Evolutionary conservation across 2,888 invertebrate genomes (phyloP).

Genomic region (Micropterix aruncella): DNA sequence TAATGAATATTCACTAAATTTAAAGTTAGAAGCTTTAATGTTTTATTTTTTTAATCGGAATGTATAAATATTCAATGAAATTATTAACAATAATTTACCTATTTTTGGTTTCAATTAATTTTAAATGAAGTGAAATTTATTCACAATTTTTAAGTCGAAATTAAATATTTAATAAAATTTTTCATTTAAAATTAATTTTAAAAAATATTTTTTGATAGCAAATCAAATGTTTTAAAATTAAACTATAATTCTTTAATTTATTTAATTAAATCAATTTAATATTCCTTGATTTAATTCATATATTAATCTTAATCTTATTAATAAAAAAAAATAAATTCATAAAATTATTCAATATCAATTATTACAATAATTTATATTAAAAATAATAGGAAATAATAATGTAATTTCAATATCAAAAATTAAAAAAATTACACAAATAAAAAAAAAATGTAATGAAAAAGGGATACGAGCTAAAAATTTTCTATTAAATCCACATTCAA

Average conservation of each 20-base stretch:
- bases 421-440: slow-evolving; percentile 54
- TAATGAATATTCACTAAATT: no score
- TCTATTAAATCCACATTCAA: no score
- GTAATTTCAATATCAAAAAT: slow-evolving; percentile 63
- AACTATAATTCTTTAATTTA: no score
- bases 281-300: no score
- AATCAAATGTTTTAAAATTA: no score
- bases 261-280: no score
- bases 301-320: no score
- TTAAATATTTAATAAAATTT: slow-evolving; percentile 44
- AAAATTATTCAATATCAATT: slow-evolving; percentile 44
- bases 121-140: slow-evolving; percentile 34
- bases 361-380: no score
- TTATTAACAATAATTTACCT: slow-evolving; percentile 56
- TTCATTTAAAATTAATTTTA: slow-evolving; percentile 36
- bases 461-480: no score
- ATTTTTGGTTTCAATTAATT: slow-evolving; percentile 42
- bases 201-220: no score
- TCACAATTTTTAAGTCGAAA: slow-evolving; percentile 30
- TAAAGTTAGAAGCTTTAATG: slow-evolving; percentile 51
- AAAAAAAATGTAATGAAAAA: slow-evolving; percentile 50
- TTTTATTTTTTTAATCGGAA: slow-evolving; percentile 47
- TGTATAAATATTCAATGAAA: slow-evolving; percentile 32
- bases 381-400: no score
- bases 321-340: no score